Base-by-base conservation (phyloP, 1,140 invertebrate genomes). In the Mizuhopecten yessoensis region DNA sequence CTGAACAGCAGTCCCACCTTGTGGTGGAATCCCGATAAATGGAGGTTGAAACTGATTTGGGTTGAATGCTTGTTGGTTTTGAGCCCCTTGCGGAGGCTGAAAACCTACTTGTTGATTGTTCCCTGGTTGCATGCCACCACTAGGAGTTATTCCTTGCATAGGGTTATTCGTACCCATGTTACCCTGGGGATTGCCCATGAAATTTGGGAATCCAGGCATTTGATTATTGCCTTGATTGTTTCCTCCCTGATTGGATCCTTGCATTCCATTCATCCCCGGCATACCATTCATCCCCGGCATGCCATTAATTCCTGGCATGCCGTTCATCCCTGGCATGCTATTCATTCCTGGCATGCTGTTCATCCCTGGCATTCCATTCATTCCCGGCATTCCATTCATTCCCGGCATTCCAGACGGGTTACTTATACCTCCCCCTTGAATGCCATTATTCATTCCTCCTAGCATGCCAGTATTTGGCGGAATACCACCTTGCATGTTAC, bases 301-400 rank as follows among this genome's bases (percentile, higher is more conserved):
- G n/a, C 87, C 39, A 33, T 87, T 87, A 17, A 75, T 87, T 42
- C 34, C 39, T 34, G 34, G 34, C 87, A 87, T 87, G 34, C 39
- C 34, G 15, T 34, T 34, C 86, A 87, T 87, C 33, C 34, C 45
- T n/a, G 7, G 45, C 75, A 34, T 33, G n/a, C 36, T 49, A 34
- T 75, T 86, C 34, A 89, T 75, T 57, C 86, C 86, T 34, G 49
- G 49, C 88, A 86, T 89, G 33, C 86, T 29, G 13, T 34, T 49
- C 17, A 36, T 86, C n/a, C 88, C 20, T 17, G 42, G 57, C 33
- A n/a, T 49, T 49, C 49, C 39, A 49, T 88, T 89, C 87, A 88
- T 88, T 29, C 42, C 29, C 34, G 33, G 23, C 49, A 75, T 57
- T 20, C 75, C 34, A 49, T 75, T 89, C 88, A 89, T 75, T 15